Base-by-base conservation (phyloP, 2,888 invertebrate genomes). In the Drosophila flavopinicola region DNA sequence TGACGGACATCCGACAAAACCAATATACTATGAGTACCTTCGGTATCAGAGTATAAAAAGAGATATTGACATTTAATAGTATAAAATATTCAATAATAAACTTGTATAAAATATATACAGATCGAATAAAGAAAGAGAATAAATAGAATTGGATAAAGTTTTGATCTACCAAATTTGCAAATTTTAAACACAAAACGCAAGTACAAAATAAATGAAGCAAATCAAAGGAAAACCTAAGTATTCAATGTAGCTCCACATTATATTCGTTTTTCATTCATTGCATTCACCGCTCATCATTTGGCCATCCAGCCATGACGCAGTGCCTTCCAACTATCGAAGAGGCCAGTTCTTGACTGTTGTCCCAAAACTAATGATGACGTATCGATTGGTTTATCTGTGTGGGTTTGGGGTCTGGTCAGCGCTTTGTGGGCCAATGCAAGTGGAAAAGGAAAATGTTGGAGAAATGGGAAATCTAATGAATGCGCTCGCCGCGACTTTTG, bases 291-390 rank as follows among this genome's bases (percentile, higher is more conserved):
- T 38, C 54, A 42, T 57, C 54, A 56, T 61, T 77, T 54, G 51
- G 24, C 42, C 49, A 63, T 45, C 42, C 52, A 52, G 30, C 42
- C 72, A 56, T 61, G 51, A 59, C 47, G 25, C 27, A 42, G 35
- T 45, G 56, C 45, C 29, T 54, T n/a, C n/a, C 30, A 44, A 23
- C 44, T 11, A 10, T 9, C 9, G 25, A 30, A 51, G 53, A 11
- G 24, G 1, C 6, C 23, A 32, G 32, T 7, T 41, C 42, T 64
- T 30, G 32, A 37, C 13, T 29, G 4, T 27, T 25, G 13, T 13
- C 33, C 39, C 49, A 11, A 59, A 68, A 75, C 75, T 82, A 84
- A 82, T 82, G 77, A 82, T 84, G 82, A 78, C 71, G 59, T 75
- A 84, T 84, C 71, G 78, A 82, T 85, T 85, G 69, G 61, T 58